A percentile compares a stretch with the other conserved stretches of the same genome.
phyloP scores from a whole-genome alignment of 2,888 invertebrate genomes.

The Lacanobia oleracea region DNA sequence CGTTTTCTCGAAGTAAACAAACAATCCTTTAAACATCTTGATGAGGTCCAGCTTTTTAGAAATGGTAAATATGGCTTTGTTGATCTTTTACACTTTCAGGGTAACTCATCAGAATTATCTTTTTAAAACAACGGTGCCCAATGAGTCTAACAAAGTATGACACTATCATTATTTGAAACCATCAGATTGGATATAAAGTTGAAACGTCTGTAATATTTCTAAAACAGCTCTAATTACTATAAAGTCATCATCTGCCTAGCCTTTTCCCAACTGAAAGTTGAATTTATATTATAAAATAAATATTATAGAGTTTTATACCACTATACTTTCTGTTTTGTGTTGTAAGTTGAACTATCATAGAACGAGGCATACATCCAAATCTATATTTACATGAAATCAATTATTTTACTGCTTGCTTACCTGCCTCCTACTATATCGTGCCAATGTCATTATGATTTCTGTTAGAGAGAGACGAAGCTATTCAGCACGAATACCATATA shows the following conservation, averaged over 20 bases:
- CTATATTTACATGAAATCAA: neutral
- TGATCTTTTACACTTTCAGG: too few relatives aligned
- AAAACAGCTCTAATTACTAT: slow-evolving; percentile 62
- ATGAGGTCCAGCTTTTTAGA: too few relatives aligned
- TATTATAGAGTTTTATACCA: slow-evolving; percentile 75
- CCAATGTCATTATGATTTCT: neutral
- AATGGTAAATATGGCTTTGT: too few relatives aligned
- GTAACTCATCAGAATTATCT: too few relatives aligned
- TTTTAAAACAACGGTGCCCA: too few relatives aligned
- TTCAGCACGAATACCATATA: too few relatives aligned
- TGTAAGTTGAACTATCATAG: slow-evolving; percentile 36
- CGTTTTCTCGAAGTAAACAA: too few relatives aligned
- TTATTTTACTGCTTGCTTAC: neutral
- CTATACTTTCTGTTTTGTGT: slow-evolving; percentile 42
- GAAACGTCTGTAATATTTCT: slow-evolving; percentile 26
- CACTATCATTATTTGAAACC: too few relatives aligned
- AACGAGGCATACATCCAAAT: neutral
- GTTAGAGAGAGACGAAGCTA: neutral
- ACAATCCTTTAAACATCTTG: too few relatives aligned
- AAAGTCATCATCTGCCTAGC: slow-evolving; percentile 75
- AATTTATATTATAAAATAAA: slow-evolving; percentile 76
- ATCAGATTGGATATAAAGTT: slow-evolving; percentile 27
- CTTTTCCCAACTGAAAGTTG: too few relatives aligned
- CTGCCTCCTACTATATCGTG: too few relatives aligned
- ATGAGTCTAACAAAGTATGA: too few relatives aligned